These are phyloP conservation scores for Cacoxenus indagator DNA, from an alignment of 2,888 invertebrate genomes.

Conservation along the genomic window DNA sequence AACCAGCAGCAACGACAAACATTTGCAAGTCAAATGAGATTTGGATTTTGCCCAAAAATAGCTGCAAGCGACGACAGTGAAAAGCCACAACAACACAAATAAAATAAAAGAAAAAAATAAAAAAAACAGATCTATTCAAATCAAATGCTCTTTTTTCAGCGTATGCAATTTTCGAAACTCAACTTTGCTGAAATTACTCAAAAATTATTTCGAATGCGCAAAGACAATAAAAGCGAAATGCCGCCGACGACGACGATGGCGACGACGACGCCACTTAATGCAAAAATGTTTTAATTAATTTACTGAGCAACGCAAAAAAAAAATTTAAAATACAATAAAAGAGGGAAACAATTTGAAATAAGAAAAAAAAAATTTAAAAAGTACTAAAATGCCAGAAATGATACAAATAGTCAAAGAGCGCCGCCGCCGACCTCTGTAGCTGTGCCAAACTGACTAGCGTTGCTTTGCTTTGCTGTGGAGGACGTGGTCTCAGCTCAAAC, in stretches of 20 bases:
- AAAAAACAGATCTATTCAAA: slow-evolving; percentile 41
- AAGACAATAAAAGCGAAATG: slow-evolving; percentile 1
- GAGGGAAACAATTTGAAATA: not conserved
- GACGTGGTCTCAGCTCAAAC: not conserved
- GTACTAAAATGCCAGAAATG: slow-evolving; percentile 15
- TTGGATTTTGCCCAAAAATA: slow-evolving; percentile 39
- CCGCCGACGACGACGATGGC: not conserved
- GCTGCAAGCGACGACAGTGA: slow-evolving; percentile 31
- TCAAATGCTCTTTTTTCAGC: slow-evolving; percentile 28
- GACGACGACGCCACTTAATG: slow-evolving; percentile 40
- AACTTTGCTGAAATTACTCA: slow-evolving; percentile 37
- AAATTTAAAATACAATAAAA: too few species aligned
- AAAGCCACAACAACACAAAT: slow-evolving; percentile 35
- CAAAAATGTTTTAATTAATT: slow-evolving; percentile 62
- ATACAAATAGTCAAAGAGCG: slow-evolving; percentile 4
- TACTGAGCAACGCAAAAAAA: slow-evolving; percentile 25
- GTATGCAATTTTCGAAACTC: slow-evolving; percentile 15
- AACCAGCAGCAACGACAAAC: slow-evolving; percentile 37
- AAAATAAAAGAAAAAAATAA: slow-evolving; percentile 33
- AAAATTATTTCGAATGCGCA: slow-evolving; percentile 24
- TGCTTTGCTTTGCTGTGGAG: too few species aligned
- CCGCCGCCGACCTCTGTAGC: not conserved
- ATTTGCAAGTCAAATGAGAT: slow-evolving; percentile 58
- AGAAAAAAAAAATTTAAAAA: too few species aligned
- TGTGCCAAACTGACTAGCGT: too few species aligned